Evolutionary conservation across 2,113 vertebrate genomes (phyloP).

Genomic region (Lipophrys pholis): DNA sequence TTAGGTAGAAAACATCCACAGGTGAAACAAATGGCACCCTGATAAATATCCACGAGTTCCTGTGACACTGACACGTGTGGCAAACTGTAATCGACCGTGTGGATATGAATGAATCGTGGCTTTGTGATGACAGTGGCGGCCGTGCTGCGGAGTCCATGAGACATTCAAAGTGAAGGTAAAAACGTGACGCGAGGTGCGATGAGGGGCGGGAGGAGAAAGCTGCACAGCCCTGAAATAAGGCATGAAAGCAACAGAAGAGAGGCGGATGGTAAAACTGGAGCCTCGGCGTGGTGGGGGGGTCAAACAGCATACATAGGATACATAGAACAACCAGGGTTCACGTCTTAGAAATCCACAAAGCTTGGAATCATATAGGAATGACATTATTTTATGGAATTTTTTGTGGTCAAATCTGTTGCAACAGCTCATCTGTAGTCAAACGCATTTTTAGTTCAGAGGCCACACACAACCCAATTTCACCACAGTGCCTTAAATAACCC

Average conservation of each 20-base stretch:
- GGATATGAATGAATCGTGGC: not conserved
- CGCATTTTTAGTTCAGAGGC: too few species aligned
- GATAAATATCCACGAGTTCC: too few species aligned
- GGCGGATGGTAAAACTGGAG: conserved; percentile 23
- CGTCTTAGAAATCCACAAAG: not conserved
- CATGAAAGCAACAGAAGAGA: conserved; percentile 58
- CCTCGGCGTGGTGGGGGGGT: not conserved
- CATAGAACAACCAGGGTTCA: not conserved
- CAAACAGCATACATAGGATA: conserved; percentile 6
- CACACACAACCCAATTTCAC: too few species aligned
- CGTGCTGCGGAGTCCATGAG: conserved; percentile 44
- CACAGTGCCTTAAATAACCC: too few species aligned
- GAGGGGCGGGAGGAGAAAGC: conserved; percentile 58
- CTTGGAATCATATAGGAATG: too few species aligned
- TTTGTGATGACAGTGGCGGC: conserved; percentile 15
- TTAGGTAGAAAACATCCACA: too few species aligned
- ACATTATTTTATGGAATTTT: too few species aligned
- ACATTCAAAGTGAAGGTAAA: conserved; percentile 47
- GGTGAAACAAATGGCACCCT: too few species aligned
- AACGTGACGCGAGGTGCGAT: conserved; percentile 23
- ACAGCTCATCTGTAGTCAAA: too few species aligned
- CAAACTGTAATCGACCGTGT: too few species aligned
- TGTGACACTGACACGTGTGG: too few species aligned
- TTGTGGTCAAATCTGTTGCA: too few species aligned
- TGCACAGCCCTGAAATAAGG: conserved; percentile 74